Base-by-base conservation (phyloP, 2,797 vertebrate species). In the Pseudochirops corinnae region DNA sequence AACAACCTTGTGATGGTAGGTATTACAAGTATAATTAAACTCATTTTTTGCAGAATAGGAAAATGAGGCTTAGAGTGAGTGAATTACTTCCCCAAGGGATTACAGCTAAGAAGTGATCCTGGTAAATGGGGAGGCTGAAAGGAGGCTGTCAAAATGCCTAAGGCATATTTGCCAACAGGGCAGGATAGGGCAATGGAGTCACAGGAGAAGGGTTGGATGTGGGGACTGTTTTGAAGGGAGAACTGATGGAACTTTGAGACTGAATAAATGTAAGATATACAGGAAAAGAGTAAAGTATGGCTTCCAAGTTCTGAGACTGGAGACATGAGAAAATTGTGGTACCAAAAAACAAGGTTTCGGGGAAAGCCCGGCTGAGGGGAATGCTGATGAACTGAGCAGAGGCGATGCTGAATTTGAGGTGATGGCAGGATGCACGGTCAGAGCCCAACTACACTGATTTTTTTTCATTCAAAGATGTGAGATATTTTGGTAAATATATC, bases 401-500 rank as follows among this genome's bases (percentile, higher is more conserved):
- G 56, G 1, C 1, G 1, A 31, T 31, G 14, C 21, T 3, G 26
- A 52, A 4, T 33, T 9, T 24, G 28, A 14, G 0, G 0, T 28
- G 26, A 90, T 3, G 11, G 5, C 5, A 33, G 60, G 1, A 1
- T 7, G 13, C 33, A 11, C 5, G 26, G 11, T 74, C 62, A 90
- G 5, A 57, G 9, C 16, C 1, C 31, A 46, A 26, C 96, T 55
- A 82, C 29, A 28, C 28, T 95, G 96, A 93, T 31, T 21, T 92
- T 92, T 55, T 93, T 96, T 91, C 28, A 97, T 95, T 92, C 82
- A 97, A 97, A 97, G 31, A 50, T 67, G 82, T 50, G 92, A 93
- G 90, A 91, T 94, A 94, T 94, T 97, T 95, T 93, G 96, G 46
- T 92, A 97, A 94, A 91, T 74, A 96, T 94, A 96, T 95, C 13